Conservation (phyloP, 2,113 vertebrate species). For the Brachionichthys hirsutus region DNA sequence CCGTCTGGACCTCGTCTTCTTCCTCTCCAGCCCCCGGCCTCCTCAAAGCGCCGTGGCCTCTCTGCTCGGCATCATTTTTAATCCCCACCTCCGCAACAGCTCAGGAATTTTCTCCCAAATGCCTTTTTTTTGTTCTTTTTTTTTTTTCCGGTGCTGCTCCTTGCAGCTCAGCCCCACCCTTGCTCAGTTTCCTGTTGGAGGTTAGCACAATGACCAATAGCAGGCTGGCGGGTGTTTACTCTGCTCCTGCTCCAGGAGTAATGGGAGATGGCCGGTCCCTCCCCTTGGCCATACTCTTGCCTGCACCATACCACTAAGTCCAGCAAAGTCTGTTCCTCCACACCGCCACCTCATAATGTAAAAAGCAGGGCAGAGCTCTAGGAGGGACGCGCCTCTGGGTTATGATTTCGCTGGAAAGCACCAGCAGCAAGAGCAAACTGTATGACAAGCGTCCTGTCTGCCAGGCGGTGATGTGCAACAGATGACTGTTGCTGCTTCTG, state of each 20-base stretch:
- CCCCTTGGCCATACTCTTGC: conserved; percentile 47
- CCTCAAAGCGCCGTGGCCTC: conserved; percentile 24
- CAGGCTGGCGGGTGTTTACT: conserved; percentile 63
- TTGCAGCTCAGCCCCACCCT: conserved; percentile 70
- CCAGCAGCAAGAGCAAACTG: conserved; percentile 19
- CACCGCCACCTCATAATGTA: conserved; percentile 63
- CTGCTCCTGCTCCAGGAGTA: conserved; percentile 67
- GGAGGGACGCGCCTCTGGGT: conserved; percentile 42
- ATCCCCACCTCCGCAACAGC: conserved; percentile 58
- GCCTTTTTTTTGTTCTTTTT: conserved; percentile 15
- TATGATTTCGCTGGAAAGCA: conserved; percentile 47
- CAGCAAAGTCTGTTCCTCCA: conserved; percentile 51
- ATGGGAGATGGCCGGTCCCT: conserved; percentile 66
- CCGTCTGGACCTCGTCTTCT: conserved; percentile 56
- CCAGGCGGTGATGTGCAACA: conserved; percentile 31
- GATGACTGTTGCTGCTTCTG: conserved; percentile 24
- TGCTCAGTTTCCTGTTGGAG: conserved; percentile 73
- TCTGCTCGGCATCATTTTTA: conserved; percentile 44
- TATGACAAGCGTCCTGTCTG: conserved; percentile 32
- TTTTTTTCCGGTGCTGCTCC: conserved; percentile 62
- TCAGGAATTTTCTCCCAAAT: conserved; percentile 60
- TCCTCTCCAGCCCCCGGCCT: conserved; percentile 28
- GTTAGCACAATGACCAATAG: conserved; percentile 72
- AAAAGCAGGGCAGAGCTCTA: conserved; percentile 63
- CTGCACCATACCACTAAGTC: conserved; percentile 45